A percentile compares a stretch with the other conserved stretches of the same genome.
Conservation (phyloP, 2,797 vertebrate species). For the Varecia variegata region DNA sequence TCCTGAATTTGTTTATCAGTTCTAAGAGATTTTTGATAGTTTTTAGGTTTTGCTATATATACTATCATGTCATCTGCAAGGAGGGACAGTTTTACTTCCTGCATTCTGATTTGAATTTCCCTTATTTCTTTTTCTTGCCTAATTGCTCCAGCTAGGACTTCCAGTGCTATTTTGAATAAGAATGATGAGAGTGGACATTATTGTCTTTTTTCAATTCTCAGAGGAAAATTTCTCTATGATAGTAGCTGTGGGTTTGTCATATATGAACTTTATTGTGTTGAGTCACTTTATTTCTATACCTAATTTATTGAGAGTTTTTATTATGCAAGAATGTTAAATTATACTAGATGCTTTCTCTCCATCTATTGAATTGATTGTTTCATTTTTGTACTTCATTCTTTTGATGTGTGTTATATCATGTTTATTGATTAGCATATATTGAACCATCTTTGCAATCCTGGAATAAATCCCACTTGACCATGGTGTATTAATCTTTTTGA, state of each 20-base stretch:
- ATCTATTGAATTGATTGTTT: background rate
- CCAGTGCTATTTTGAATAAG: background rate
- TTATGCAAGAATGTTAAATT: background rate
- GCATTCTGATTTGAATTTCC: background rate
- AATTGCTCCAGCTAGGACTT: background rate
- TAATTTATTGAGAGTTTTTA: background rate
- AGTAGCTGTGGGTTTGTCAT: background rate
- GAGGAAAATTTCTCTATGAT: background rate
- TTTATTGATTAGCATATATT: background rate
- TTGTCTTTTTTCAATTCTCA: background rate
- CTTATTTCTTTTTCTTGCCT: background rate
- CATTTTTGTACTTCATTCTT: background rate
- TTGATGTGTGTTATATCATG: background rate
- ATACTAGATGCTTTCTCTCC: background rate
- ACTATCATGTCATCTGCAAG: background rate
- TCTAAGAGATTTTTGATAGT: background rate
- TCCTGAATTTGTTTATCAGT: background rate
- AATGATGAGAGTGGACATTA: background rate
- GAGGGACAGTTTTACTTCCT: background rate
- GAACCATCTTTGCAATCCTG: background rate
- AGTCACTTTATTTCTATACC: background rate
- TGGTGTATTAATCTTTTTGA: background rate
- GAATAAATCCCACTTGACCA: background rate
- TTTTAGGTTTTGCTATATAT: background rate
- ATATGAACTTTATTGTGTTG: background rate